Evolutionary conservation across 2,888 invertebrate genomes (phyloP), one percentile per base, ranked within the genome.

Genomic region (Phasia obesa): DNA sequence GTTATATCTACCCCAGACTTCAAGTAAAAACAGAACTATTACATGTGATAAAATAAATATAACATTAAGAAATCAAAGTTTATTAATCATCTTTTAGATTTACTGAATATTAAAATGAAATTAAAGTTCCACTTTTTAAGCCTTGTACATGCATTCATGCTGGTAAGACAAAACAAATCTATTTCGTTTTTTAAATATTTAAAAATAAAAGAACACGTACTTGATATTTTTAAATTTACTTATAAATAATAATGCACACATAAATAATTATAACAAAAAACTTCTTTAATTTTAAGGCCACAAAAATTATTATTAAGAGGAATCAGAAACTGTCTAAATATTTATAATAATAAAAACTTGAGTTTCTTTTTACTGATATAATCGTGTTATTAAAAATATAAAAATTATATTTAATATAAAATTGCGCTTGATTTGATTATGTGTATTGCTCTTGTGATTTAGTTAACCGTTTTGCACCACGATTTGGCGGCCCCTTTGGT

Each of bases 401-500:
- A 35, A 35, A 35, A 11, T 11, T 31, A 35, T 49, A 49, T 62
- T 21, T 44, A 44, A 44, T 13, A 21, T 42, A 11, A 55, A 65
- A 76, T 67, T 31, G 38, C 31, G 19, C 25, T 27, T 55, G 42
- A 86, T 84, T 85, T 62, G 74, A 38, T 47, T 84, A 83, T 23
- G 51, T 38, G 9, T 90, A 70, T 86, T 88, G 86, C 62, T 87
- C 87, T 60, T 94, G 94, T 0, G 94, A 90, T 91, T 95, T 96
- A 62, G 97, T 97, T 87, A 98, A 93, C 84, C 98, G 93, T 91
- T 96, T 97, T 0, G 97, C 97, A 49, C 98, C 98, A 87, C 98
- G 93, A 89, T 96, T 96, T 5, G 97, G 97, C 47, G 99, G 99
- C 9, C 98, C 98, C 92, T 98, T 98, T 1, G 99, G 99, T 91